Evolutionary conservation across 2,888 invertebrate species (phyloP).

Genomic region (Theretra japonica): DNA sequence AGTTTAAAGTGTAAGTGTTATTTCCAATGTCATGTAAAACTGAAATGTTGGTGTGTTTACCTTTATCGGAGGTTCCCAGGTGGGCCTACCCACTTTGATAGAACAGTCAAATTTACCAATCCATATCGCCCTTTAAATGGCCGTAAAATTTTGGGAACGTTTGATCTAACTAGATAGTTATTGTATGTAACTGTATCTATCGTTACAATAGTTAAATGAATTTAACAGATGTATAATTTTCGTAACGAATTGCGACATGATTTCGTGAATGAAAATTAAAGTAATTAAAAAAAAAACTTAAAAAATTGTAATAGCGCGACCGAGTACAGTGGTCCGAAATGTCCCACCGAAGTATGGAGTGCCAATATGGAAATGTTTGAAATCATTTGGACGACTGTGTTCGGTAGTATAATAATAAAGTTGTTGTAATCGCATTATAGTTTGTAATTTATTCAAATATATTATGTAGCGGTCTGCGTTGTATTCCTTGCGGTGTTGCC

Average conservation of each 20-base stretch:
- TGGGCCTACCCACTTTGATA: not conserved
- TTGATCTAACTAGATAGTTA: slow-evolving; percentile 28
- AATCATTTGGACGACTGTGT: slow-evolving; percentile 9
- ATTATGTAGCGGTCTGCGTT: slow-evolving; percentile 34
- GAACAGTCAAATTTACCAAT: not conserved
- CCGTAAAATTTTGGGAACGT: not conserved
- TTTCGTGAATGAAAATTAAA: slow-evolving; percentile 1
- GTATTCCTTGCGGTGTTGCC: slow-evolving; percentile 24
- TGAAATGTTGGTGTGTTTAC: slow-evolving; percentile 64
- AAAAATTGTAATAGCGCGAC: slow-evolving; percentile 7
- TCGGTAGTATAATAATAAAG: slow-evolving; percentile 39
- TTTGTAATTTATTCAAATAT: slow-evolving; percentile 67
- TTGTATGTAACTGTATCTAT: slow-evolving; percentile 37
- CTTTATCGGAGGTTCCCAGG: slow-evolving; percentile 33
- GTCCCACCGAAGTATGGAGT: slow-evolving; percentile 68
- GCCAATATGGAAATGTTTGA: slow-evolving; percentile 33
- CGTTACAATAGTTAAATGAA: slow-evolving; percentile 44
- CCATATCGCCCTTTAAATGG: not conserved
- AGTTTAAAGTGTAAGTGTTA: slow-evolving; percentile 66
- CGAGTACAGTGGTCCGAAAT: slow-evolving; percentile 51
- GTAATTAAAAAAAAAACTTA: slow-evolving; percentile 8
- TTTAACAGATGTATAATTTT: slow-evolving; percentile 33
- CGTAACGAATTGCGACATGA: not conserved
- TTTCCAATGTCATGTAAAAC: slow-evolving; percentile 56
- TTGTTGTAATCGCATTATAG: slow-evolving; percentile 77